phyloP scores from a whole-genome alignment of 2,888 invertebrate genomes.

The Sthenelais limicola region DNA sequence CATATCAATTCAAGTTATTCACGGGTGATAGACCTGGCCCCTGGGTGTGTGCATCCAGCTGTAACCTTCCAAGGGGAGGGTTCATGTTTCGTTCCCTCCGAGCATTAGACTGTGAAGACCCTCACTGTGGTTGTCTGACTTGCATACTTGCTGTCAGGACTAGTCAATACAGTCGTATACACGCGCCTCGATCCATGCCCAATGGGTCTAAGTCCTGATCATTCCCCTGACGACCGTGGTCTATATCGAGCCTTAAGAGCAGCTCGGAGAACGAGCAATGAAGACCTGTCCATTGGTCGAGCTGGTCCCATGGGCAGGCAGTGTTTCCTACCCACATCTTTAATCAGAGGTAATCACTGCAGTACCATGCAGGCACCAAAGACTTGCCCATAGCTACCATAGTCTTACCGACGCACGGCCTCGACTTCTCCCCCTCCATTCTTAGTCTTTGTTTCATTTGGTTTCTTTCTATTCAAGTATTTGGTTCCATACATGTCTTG shows the following conservation, averaged over 20 bases:
- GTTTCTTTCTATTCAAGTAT: too few species aligned
- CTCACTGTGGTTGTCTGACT: not conserved
- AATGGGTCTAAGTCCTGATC: not conserved
- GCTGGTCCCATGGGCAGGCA: slow-evolving; percentile 17
- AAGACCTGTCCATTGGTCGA: slow-evolving; percentile 6
- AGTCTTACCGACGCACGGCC: not conserved
- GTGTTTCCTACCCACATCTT: slow-evolving; percentile 26
- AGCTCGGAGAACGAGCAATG: not conserved
- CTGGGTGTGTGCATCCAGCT: slow-evolving; percentile 9
- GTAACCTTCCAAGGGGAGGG: not conserved
- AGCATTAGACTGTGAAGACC: slow-evolving; percentile 31
- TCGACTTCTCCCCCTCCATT: too few species aligned
- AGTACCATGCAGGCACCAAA: too few species aligned
- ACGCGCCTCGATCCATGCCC: not conserved
- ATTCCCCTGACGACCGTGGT: slow-evolving; percentile 18
- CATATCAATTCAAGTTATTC: slow-evolving; percentile 32
- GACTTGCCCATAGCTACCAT: not conserved
- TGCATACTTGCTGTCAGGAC: slow-evolving; percentile 18
- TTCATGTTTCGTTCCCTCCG: slow-evolving; percentile 17
- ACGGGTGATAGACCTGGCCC: slow-evolving; percentile 22
- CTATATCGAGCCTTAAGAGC: slow-evolving; percentile 26
- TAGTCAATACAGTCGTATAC: too few species aligned
- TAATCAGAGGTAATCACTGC: slow-evolving; percentile 34
- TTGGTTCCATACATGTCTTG: too few species aligned
- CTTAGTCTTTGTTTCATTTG: too few species aligned